phyloP scores from a whole-genome alignment of 2,888 invertebrate species.

The Venusia cambrica region DNA sequence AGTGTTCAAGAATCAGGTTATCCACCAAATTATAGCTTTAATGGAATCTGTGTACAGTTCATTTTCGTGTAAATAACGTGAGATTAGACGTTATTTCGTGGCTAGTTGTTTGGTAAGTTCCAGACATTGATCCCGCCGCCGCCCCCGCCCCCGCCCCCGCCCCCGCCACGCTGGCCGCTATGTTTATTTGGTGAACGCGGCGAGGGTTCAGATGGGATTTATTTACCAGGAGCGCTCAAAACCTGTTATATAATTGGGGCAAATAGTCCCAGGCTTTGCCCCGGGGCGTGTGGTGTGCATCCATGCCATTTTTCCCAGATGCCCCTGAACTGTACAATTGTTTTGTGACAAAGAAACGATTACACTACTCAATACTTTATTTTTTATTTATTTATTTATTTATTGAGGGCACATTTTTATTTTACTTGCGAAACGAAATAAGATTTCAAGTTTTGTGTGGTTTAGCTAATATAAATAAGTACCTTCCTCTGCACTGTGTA shows the following conservation, averaged over 20 bases:
- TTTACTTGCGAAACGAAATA: too few relatives aligned
- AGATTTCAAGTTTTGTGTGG: too few relatives aligned
- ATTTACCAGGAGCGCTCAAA: slow-evolving; percentile 55
- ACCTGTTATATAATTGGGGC: slow-evolving; percentile 49
- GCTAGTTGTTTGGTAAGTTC: slow-evolving; percentile 49
- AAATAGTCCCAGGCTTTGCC: slow-evolving; percentile 46
- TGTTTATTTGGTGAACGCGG: slow-evolving; percentile 58
- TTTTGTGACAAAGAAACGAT: too few relatives aligned
- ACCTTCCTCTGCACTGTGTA: too few relatives aligned
- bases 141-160: too few relatives aligned
- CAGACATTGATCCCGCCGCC: slow-evolving; percentile 52
- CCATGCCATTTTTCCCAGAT: too few relatives aligned
- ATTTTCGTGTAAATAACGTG: slow-evolving; percentile 49
- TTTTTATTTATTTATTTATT: too few relatives aligned
- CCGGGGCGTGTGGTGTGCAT: too few relatives aligned
- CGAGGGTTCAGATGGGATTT: slow-evolving; percentile 57
- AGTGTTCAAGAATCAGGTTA: slow-evolving; percentile 37
- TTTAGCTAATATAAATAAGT: too few relatives aligned
- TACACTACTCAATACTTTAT: too few relatives aligned
- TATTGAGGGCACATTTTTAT: too few relatives aligned
- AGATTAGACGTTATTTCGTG: slow-evolving; percentile 50
- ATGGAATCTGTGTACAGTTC: slow-evolving; percentile 43
- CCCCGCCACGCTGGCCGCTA: slow-evolving; percentile 53
- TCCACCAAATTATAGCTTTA: slow-evolving; percentile 42
- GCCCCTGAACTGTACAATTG: too few relatives aligned